Conservation (phyloP, 2,113 vertebrate genomes). For the Alectura lathami region DNA sequence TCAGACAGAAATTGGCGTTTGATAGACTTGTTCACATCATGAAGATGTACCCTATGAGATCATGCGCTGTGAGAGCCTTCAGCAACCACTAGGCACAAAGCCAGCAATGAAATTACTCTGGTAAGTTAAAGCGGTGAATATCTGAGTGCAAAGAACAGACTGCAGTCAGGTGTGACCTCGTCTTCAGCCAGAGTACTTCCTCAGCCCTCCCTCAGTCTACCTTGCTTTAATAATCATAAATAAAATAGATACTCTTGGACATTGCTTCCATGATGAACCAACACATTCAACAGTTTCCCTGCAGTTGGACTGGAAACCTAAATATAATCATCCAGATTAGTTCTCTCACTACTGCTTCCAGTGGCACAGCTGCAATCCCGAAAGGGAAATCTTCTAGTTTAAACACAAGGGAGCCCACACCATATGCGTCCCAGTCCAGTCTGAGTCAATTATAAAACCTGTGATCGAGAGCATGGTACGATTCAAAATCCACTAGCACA, state of each 20-base stretch:
- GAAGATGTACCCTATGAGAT: background rate
- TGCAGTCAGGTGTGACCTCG: background rate
- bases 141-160: background rate
- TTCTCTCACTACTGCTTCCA: background rate
- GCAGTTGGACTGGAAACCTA: background rate
- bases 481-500: background rate
- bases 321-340: background rate
- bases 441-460: background rate
- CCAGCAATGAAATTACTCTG: background rate
- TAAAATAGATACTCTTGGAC: background rate
- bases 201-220: background rate
- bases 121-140: background rate
- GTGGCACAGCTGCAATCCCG: rapidly evolving
- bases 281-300: background rate
- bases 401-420: background rate
- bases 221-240: background rate
- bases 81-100: background rate
- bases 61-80: background rate
- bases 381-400: background rate
- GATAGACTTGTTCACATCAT: background rate
- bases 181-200: background rate
- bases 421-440: background rate
- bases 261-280: background rate
- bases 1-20: background rate
- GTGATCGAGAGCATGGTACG: background rate